Evolutionary conservation across 2,797 vertebrate species (phyloP), one percentile per base, ranked within the genome.

Genomic region (Perodicticus potto): DNA sequence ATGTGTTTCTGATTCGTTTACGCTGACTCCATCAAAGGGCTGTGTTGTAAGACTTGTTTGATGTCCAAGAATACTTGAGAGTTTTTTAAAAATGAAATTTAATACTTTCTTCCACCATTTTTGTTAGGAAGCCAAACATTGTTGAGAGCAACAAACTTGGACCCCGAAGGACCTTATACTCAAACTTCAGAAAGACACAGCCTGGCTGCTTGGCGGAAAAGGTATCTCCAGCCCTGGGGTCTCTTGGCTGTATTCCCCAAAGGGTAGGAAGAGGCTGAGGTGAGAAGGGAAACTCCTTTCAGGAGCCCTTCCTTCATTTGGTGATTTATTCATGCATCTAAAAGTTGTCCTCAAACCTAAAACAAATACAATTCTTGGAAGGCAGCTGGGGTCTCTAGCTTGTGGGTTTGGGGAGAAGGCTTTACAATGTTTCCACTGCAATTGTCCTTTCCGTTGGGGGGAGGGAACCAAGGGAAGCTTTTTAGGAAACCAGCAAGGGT

Each of bases 401-500:
- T 81, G 45, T 72, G 72, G 91, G 61, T 80, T 55, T 53, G 32
- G 88, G 45, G n/a, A 94, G 49, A 86, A 49, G 10, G 17, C 45
- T 84, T 96, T 82, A 74, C 37, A 84, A 77, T 63, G 55, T 67
- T 81, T 86, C 65, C 55, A 61, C 27, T 78, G 32, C 53, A 81
- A 86, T 37, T 86, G 49, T 53, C 83, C 73, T 95, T 94, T 53
- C 27, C 11, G 78, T 93, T 65, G 37, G 93, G 84, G 76, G 81
- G 93, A 82, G 72, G 63, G 32, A 74, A 93, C 72, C 72, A 89
- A 96, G 96, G 32, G 2, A 98, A 93, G 96, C 93, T 97, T 98
- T 98, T 98, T 87, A 97, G 97, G 97, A 98, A 98, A 97, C 92
- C 80, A 89, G 95, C 97, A 97, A 97, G 97, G 97, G 97, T 97